A percentile compares a stretch with the other conserved stretches of the same genome.
Evolutionary conservation across 2,797 vertebrate species (phyloP).

Genomic region (Phoeniculus purpureus): DNA sequence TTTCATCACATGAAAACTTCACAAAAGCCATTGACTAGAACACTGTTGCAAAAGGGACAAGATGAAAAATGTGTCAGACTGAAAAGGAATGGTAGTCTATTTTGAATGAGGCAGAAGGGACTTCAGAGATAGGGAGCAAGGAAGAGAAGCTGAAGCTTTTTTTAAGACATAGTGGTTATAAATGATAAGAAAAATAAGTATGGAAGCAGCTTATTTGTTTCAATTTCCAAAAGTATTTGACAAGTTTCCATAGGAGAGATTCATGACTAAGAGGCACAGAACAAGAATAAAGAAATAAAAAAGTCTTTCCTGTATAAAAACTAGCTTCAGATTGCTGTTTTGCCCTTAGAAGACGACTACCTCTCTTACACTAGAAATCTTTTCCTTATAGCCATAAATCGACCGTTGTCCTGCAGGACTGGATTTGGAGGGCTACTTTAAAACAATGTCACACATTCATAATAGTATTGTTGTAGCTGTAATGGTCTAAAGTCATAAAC

Average conservation of each 20-base stretch:
- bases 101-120: constrained; percentile 8
- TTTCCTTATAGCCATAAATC: background rate
- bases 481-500: background rate
- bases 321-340: background rate
- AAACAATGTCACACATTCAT: background rate
- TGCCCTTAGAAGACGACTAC: background rate
- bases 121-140: background rate
- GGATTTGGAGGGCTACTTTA: background rate
- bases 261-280: constrained; percentile 9
- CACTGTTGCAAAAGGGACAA: background rate
- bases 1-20: background rate
- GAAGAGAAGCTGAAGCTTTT: background rate
- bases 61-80: constrained; percentile 25
- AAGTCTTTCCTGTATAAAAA: background rate
- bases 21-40: background rate
- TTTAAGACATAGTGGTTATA: constrained; percentile 21
- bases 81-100: background rate
- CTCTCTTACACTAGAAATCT: background rate
- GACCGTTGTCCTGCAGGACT: background rate
- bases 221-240: constrained; percentile 41
- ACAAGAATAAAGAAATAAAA: constrained; percentile 24
- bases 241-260: constrained; percentile 35
- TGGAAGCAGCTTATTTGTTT: constrained; percentile 42
- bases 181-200: constrained; percentile 35
- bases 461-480: background rate